Percentiles rank a stretch among this genome's conserved stretches.
phyloP scores from a whole-genome alignment of 2,888 invertebrate species.

The Ennomos fuscantarius region DNA sequence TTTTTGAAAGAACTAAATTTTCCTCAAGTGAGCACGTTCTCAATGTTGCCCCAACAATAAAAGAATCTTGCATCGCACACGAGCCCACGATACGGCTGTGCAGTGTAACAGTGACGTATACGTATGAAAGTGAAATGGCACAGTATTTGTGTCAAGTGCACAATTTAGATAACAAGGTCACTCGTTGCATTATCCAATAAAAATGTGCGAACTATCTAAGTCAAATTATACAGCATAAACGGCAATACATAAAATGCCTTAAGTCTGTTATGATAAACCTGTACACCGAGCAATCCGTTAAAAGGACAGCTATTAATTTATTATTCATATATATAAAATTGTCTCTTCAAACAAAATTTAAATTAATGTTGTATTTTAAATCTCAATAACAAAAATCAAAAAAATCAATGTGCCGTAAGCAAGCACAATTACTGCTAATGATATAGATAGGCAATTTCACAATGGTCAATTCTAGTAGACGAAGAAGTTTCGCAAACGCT shows the following conservation, averaged over 20 bases:
- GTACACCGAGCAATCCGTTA: too few species aligned
- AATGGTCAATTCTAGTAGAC: constrained; percentile 3
- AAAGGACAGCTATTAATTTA: too few species aligned
- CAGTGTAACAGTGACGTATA: constrained; percentile 64
- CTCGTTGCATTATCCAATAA: constrained; percentile 75
- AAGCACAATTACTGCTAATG: constrained; percentile 10
- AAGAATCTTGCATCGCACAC: constrained; percentile 41
- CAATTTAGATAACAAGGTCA: constrained; percentile 84
- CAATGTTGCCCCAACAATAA: constrained; percentile 25
- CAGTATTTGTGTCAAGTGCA: constrained; percentile 84
- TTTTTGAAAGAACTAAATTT: constrained; percentile 8
- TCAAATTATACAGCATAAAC: constrained; percentile 20
- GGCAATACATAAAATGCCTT: constrained; percentile 12
- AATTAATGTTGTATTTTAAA: constrained; percentile 18
- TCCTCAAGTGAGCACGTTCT: constrained; percentile 20
- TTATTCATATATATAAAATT: constrained; percentile 5
- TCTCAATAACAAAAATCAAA: constrained; percentile 8
- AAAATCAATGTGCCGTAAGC: constrained; percentile 9
- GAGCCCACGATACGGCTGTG: constrained; percentile 49
- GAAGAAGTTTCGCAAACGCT: constrained; percentile 12
- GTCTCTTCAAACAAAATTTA: constrained; percentile 9
- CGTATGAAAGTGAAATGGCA: constrained; percentile 83
- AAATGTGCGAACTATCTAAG: constrained; percentile 43
- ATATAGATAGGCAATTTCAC: constrained; percentile 1
- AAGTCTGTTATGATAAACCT: not conserved